A percentile compares a stretch with the other conserved stretches of the same genome.
These are phyloP conservation scores for Theristicus caerulescens DNA, from an alignment of 2,113 vertebrate species.

Conservation along the genomic window DNA sequence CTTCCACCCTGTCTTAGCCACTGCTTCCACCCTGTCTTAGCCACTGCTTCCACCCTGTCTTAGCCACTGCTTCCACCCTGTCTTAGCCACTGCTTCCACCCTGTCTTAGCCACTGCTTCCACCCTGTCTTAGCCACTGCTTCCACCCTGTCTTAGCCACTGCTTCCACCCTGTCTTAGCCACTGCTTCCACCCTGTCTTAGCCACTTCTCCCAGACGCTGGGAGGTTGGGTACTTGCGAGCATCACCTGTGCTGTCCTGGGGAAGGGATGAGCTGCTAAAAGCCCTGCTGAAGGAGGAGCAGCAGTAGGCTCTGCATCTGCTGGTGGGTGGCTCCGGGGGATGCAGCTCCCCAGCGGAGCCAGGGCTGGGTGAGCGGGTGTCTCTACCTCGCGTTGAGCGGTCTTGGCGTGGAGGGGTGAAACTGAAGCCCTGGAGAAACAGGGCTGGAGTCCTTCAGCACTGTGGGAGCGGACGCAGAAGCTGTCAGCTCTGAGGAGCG, in stretches of 20 bases:
- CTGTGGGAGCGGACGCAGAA: background rate
- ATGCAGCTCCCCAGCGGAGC: background rate
- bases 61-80: no score
- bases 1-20: no score
- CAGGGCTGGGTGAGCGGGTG: background rate
- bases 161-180: no score
- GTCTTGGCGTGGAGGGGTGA: background rate
- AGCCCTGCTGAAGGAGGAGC: background rate
- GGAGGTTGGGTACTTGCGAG: rapidly evolving
- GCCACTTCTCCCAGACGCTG: no score
- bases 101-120: background rate
- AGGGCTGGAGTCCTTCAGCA: background rate
- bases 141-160: no score
- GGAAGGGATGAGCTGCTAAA: background rate
- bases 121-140: background rate
- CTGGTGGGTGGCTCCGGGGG: background rate
- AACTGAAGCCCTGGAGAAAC: background rate
- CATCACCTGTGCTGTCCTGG: background rate
- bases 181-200: no score
- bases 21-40: no score
- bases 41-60: no score
- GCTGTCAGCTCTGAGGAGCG: background rate
- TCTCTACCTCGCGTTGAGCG: background rate
- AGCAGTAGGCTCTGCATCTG: background rate
- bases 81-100: no score